These are phyloP conservation scores for Pardosa pseudoannulata DNA, from an alignment of 2,888 invertebrate species.

Conservation along the genomic window DNA sequence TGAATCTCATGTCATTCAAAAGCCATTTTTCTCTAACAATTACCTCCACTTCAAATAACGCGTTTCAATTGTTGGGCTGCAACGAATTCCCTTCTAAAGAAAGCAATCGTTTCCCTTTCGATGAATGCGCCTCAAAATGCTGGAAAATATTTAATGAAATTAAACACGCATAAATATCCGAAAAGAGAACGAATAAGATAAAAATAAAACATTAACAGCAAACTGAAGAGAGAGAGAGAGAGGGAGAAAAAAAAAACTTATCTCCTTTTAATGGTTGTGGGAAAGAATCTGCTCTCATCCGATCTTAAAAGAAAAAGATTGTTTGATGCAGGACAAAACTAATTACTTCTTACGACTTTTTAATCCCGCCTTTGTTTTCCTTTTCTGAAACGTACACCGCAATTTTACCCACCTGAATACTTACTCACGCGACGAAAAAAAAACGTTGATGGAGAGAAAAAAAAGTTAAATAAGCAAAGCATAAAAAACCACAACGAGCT, in stretches of 20 bases:
- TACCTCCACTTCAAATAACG: conserved; percentile 12
- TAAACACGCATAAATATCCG: conserved; percentile 66
- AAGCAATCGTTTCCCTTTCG: conserved; percentile 11
- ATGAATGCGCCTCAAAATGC: conserved; percentile 11
- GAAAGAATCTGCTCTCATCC: conserved; percentile 62
- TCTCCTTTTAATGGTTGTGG: conserved; percentile 68
- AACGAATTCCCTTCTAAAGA: background rate
- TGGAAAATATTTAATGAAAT: conserved; percentile 70
- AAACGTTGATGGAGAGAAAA: conserved; percentile 6
- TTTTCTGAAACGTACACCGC: conserved; percentile 64
- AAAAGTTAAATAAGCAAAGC: conserved; percentile 60
- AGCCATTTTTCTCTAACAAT: conserved; percentile 15
- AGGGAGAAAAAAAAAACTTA: conserved; percentile 37
- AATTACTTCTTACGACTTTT: conserved; percentile 72
- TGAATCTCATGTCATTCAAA: background rate
- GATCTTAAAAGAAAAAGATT: conserved; percentile 59
- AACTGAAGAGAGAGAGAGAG: background rate
- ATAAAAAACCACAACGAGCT: conserved; percentile 68
- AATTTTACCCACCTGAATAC: conserved; percentile 57
- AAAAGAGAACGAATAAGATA: conserved; percentile 12
- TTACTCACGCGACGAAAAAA: conserved; percentile 23
- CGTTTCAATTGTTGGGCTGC: background rate
- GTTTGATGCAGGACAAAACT: conserved; percentile 69
- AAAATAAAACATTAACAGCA: conserved; percentile 27
- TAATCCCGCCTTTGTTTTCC: conserved; percentile 69